These are phyloP conservation scores for Falco cherrug DNA, from an alignment of 2,797 vertebrate species.

Conservation along the genomic window DNA sequence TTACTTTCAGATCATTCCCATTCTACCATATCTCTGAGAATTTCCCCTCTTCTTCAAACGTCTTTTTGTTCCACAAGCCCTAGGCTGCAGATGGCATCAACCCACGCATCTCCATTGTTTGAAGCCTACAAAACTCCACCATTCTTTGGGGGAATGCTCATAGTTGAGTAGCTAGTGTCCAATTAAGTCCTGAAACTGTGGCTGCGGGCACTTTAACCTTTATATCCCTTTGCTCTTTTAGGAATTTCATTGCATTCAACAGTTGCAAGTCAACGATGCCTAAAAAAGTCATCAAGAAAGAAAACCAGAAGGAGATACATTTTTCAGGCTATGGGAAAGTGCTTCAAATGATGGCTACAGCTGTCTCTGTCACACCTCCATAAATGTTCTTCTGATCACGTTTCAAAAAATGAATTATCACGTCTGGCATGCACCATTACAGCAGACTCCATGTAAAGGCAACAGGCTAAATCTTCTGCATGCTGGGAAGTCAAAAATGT, in stretches of 20 bases:
- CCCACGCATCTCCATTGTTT: slow-evolving; percentile 94
- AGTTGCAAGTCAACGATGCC: not conserved
- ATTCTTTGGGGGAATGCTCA: slow-evolving; percentile 72
- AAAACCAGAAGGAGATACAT: slow-evolving; percentile 16
- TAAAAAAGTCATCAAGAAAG: slow-evolving; percentile 31
- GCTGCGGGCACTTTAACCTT: slow-evolving; percentile 71
- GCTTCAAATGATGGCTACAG: not conserved
- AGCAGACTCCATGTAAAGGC: not conserved
- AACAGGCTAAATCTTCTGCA: slow-evolving; percentile 22
- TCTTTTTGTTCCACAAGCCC: slow-evolving; percentile 77
- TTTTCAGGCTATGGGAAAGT: slow-evolving; percentile 18
- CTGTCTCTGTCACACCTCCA: slow-evolving; percentile 28
- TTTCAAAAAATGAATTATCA: slow-evolving; percentile 33
- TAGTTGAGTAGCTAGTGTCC: slow-evolving; percentile 66
- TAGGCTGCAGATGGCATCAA: slow-evolving; percentile 92
- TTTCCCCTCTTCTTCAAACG: slow-evolving; percentile 83
- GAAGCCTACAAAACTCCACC: slow-evolving; percentile 76
- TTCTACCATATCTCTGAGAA: slow-evolving; percentile 90
- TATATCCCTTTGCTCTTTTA: slow-evolving; percentile 48
- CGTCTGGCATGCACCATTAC: not conserved
- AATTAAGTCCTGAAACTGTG: slow-evolving; percentile 75
- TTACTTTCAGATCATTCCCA: slow-evolving; percentile 88
- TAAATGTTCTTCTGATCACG: slow-evolving; percentile 46
- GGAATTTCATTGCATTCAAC: slow-evolving; percentile 36
- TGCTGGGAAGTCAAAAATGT: slow-evolving; percentile 27